Base-by-base conservation (phyloP, 2,888 invertebrate genomes). In the Torymus aiolomorphi region DNA sequence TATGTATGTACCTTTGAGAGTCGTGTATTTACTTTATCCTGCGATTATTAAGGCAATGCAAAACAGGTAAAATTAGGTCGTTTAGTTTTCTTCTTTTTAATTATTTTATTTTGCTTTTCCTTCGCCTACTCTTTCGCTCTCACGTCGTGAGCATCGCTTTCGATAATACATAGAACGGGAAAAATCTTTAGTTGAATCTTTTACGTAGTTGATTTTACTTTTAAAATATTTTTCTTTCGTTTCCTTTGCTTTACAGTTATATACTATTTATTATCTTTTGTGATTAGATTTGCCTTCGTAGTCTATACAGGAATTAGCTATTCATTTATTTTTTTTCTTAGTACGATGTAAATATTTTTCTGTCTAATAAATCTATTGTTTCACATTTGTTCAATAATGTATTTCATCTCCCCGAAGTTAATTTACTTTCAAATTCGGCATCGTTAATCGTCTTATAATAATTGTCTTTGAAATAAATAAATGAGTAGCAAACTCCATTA, bases 31-130 rank as follows among this genome's bases (percentile, higher is more conserved):
- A 59, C 70, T 59, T 54, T 31, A 63, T 66, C 67, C 61, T 56
- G 73, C 42, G 52, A 42, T 42, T 72, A 69, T 20, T 78, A 78
- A 80, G 80, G 80, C 80, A 73, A 82, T 82, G 65, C 72, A 56
- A 82, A 81, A 82, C 67, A 42, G 42, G 61, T 74, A 80, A 80
- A 80, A 65, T 78, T 78, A 78, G 71, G 78, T 72, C 78, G 69
- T 73, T 78, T 31, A 66, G 20, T 76, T 59, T 49, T 51, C 61
- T 70, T 16, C 49, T 52, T 61, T 54, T 62, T 13, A 42, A 42
- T 42, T 42, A 42, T 42, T 42, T 42, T 42, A 42, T 42, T 42
- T 42, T 42, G 42, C 42, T 42, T 42, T 62, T 31, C n/a, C 16
- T 14, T 13, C 13, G 14, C 61, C 42, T 66, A 14, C 14, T 67